These are phyloP conservation scores for Tragelaphus strepsiceros DNA, from an alignment of 2,113 vertebrate genomes.

Conservation along the genomic window DNA sequence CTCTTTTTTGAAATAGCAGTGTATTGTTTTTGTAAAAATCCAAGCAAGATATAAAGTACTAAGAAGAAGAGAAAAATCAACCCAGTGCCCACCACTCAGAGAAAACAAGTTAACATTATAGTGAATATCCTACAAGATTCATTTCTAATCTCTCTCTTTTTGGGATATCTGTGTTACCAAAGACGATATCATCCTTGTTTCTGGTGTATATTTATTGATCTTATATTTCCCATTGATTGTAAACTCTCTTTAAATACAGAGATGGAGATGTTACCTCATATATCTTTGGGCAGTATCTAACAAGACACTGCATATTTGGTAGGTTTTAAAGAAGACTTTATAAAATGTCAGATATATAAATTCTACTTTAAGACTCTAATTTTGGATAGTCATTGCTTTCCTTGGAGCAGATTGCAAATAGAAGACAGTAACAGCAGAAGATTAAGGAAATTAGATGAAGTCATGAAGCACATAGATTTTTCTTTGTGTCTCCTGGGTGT, in stretches of 20 bases:
- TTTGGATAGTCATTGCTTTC: neutral
- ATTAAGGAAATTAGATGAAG: neutral
- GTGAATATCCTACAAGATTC: neutral
- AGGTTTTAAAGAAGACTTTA: neutral
- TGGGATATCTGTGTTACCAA: neutral
- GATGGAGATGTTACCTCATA: neutral
- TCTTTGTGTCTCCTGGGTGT: neutral
- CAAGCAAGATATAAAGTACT: neutral
- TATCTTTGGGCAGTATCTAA: neutral
- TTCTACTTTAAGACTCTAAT: neutral
- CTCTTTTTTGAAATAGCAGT: neutral
- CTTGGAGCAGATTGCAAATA: neutral
- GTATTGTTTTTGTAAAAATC: neutral
- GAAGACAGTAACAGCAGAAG: neutral
- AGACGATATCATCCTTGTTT: neutral
- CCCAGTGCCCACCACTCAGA: neutral
- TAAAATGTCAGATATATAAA: neutral
- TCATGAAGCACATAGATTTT: neutral
- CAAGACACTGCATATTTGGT: neutral
- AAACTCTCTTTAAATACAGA: neutral
- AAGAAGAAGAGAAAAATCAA: neutral
- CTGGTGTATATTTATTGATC: neutral
- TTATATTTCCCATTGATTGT: neutral
- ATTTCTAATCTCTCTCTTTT: neutral
- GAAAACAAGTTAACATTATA: neutral